These are phyloP conservation scores for Sarcophaga bullata DNA, from an alignment of 1,140 invertebrate species.

Conservation along the genomic window DNA sequence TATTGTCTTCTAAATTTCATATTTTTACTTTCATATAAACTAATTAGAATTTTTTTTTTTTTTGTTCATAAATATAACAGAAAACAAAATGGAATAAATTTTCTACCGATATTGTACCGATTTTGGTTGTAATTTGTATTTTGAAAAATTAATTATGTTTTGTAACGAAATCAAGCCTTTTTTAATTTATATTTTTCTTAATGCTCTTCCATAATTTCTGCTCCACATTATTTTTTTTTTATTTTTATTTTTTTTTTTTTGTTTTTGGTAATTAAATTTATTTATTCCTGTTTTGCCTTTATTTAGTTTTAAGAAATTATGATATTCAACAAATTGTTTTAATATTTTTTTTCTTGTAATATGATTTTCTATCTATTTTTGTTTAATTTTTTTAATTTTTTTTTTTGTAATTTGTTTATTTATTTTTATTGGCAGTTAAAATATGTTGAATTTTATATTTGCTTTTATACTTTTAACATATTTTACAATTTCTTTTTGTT, in stretches of 20 bases:
- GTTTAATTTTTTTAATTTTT: constrained; percentile 7
- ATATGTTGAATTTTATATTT: constrained; percentile 30
- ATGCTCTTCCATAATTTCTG: constrained; percentile 22
- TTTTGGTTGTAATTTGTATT: background rate
- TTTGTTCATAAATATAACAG: background rate
- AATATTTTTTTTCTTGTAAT: constrained; percentile 27
- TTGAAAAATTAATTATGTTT: background rate
- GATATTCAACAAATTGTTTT: constrained; percentile 34
- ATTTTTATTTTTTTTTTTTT: background rate
- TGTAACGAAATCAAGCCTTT: background rate
- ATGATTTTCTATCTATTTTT: constrained; percentile 35
- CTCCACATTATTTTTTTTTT: background rate
- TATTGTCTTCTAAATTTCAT: constrained; percentile 57
- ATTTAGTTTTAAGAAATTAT: constrained; percentile 13
- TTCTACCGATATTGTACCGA: background rate
- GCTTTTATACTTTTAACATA: background rate
- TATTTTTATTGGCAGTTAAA: constrained; percentile 28
- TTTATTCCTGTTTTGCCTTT: background rate
- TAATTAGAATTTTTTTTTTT: background rate
- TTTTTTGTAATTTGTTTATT: background rate
- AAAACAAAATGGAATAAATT: background rate
- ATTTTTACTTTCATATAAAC: constrained; percentile 24
- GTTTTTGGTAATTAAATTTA: constrained; percentile 17
- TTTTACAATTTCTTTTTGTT: constrained; percentile 14
- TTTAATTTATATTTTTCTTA: background rate